Evolutionary conservation across 2,797 vertebrate species (phyloP).

Genomic region (Eulemur mongoz): DNA sequence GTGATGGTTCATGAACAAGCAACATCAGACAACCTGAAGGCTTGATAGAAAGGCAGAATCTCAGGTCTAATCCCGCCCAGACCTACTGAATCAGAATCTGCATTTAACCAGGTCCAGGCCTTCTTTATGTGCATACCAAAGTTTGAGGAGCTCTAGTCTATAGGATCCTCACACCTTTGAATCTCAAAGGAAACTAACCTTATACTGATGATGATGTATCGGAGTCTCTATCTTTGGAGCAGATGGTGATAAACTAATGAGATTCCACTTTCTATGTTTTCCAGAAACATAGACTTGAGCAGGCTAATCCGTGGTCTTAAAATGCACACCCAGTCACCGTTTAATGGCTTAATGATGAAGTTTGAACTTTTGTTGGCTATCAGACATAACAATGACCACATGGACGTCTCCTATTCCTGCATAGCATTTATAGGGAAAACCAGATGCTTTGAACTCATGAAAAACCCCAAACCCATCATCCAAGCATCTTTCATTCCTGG

Average conservation of each 20-base stretch:
- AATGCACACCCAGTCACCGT: background rate
- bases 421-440: conserved; percentile 51
- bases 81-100: background rate
- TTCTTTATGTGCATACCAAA: background rate
- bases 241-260: background rate
- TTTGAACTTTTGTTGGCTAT: conserved; percentile 51
- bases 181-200: background rate
- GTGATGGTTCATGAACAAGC: fast-evolving
- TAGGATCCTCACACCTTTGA: background rate
- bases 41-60: background rate
- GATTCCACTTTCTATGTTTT: background rate
- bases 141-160: background rate
- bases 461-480: conserved; percentile 59
- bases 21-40: background rate
- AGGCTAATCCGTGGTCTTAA: background rate
- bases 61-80: background rate
- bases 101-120: background rate
- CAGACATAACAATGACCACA: conserved; percentile 70
- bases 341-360: conserved; percentile 65
- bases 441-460: conserved; percentile 71
- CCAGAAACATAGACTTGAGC: background rate
- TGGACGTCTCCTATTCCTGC: conserved; percentile 33
- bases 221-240: background rate
- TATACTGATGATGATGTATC: background rate
- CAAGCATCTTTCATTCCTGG: conserved; percentile 70